phyloP scores from a whole-genome alignment of 92 coral and sea anemone species.

The Pocillopora meandrina region DNA sequence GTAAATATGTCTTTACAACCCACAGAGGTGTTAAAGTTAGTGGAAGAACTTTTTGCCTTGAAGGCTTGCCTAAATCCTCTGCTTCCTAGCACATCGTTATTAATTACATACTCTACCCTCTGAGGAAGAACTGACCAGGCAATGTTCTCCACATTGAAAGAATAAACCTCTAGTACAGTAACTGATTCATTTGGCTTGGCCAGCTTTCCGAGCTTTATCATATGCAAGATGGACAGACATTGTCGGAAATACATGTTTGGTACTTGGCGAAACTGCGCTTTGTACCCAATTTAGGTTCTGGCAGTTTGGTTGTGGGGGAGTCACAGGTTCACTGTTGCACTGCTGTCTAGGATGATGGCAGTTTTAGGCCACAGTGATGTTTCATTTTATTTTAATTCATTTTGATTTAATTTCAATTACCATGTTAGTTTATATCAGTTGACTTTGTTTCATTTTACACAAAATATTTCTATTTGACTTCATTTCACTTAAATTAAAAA shows the following conservation, averaged over 20 bases:
- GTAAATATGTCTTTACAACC: slow-evolving; percentile 32
- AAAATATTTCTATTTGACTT: too few relatives aligned
- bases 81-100: slow-evolving; percentile 36
- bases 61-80: slow-evolving; percentile 37
- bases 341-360: slow-evolving; percentile 1
- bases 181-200: slow-evolving; percentile 25
- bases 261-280: slow-evolving; percentile 17
- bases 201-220: slow-evolving; percentile 38
- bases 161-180: slow-evolving; percentile 26
- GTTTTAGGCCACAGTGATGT: too few relatives aligned
- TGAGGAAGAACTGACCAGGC: slow-evolving; percentile 29
- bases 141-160: slow-evolving; percentile 26
- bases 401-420: too few relatives aligned
- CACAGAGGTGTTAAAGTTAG: slow-evolving; percentile 20
- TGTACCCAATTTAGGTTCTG: slow-evolving; percentile 16
- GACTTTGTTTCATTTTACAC: too few relatives aligned
- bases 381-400: too few relatives aligned
- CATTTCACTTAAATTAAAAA: too few relatives aligned
- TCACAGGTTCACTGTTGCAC: slow-evolving; percentile 7
- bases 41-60: slow-evolving; percentile 36
- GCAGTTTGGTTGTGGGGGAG: slow-evolving; percentile 15
- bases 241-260: slow-evolving; percentile 18
- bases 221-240: slow-evolving; percentile 36
- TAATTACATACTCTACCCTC: slow-evolving; percentile 30
- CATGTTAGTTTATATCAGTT: too few relatives aligned